Evolutionary conservation across 2,888 invertebrate genomes (phyloP).

Genomic region (Pterobdella sp.): DNA sequence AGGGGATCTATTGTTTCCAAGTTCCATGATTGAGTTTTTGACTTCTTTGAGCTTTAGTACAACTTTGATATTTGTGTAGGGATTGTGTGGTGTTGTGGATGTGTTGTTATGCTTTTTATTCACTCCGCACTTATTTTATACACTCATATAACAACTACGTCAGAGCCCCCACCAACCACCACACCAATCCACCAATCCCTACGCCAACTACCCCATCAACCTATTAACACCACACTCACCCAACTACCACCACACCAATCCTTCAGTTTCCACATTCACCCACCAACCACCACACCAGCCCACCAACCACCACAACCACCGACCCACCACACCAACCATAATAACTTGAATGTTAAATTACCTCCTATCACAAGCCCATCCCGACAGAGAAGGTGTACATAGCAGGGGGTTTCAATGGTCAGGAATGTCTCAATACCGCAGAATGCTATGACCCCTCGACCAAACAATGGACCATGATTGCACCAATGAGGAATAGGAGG

Average conservation of each 20-base stretch:
- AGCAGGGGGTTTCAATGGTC: conserved; percentile 52
- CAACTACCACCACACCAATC: neutral
- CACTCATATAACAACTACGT: neutral
- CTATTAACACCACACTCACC: neutral
- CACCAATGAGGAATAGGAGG: conserved; percentile 70
- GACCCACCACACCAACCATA: neutral
- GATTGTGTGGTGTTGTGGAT: too few species aligned
- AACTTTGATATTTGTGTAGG: too few species aligned
- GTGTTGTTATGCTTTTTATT: too few species aligned
- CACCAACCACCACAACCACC: neutral
- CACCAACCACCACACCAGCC: neutral
- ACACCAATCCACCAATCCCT: neutral
- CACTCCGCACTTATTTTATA: too few species aligned
- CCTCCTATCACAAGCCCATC: neutral
- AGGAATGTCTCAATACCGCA: conserved; percentile 49
- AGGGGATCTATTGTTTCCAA: too few species aligned
- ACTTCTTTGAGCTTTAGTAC: too few species aligned
- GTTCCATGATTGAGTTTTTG: too few species aligned
- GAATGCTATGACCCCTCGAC: conserved; percentile 47
- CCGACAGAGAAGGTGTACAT: conserved; percentile 48
- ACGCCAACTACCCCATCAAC: neutral
- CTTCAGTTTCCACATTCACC: neutral
- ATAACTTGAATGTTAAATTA: neutral
- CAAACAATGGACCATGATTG: conserved; percentile 50
- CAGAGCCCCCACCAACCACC: neutral